These are phyloP conservation scores for Brenthis hecate DNA, from an alignment of 2,888 invertebrate species.

Conservation along the genomic window DNA sequence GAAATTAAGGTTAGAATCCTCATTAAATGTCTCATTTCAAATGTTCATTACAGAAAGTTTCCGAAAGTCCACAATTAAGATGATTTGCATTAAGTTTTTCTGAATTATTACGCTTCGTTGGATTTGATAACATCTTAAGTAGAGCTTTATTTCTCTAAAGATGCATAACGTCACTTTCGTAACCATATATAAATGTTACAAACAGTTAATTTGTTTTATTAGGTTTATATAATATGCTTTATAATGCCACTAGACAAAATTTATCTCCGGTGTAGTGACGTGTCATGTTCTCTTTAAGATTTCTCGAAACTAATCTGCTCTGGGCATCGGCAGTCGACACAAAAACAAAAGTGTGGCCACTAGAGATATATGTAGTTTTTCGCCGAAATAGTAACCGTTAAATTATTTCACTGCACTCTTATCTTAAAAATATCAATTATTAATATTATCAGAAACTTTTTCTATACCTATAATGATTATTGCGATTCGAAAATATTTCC, in stretches of 20 bases:
- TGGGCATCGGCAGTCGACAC: constrained; percentile 40
- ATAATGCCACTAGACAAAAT: constrained; percentile 35
- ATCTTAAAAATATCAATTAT: constrained; percentile 19
- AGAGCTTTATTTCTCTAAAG: constrained; percentile 27
- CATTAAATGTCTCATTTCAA: neutral
- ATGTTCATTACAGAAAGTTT: constrained; percentile 4
- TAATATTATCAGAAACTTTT: neutral
- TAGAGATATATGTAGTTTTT: constrained; percentile 44
- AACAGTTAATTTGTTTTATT: constrained; percentile 28
- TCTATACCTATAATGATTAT: too few species aligned
- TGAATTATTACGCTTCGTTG: constrained; percentile 21
- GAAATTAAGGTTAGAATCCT: neutral
- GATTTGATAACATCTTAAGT: constrained; percentile 31
- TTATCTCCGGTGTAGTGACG: constrained; percentile 34
- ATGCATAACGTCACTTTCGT: constrained; percentile 14
- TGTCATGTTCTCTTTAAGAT: constrained; percentile 34
- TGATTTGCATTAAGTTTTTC: neutral
- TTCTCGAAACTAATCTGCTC: constrained; percentile 41
- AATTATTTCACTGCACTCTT: constrained; percentile 41
- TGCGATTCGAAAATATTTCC: too few species aligned
- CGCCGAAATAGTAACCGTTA: constrained; percentile 46
- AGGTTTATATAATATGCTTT: constrained; percentile 32
- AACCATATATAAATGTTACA: constrained; percentile 18
- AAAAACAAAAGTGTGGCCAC: constrained; percentile 41
- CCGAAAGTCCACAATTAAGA: constrained; percentile 6